phyloP scores from a whole-genome alignment of 2,113 vertebrate species.

The Callopanchax toddi region DNA sequence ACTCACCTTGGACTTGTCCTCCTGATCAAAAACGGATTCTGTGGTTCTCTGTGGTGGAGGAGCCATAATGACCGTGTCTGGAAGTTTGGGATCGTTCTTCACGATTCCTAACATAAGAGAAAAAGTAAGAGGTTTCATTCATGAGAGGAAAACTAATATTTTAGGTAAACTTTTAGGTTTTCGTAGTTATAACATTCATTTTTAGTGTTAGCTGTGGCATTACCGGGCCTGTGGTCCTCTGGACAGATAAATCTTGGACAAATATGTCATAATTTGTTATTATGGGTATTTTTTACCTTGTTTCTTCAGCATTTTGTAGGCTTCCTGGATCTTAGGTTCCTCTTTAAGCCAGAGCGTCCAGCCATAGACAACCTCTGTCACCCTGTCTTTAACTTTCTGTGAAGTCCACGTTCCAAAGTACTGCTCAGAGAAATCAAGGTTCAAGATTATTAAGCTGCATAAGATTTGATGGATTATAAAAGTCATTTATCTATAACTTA shows the following conservation, averaged over 20 bases:
- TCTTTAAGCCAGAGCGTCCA: slow-evolving; percentile 94
- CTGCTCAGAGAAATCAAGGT: slow-evolving; percentile 64
- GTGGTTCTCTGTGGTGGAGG: slow-evolving; percentile 85
- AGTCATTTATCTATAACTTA: too few species aligned
- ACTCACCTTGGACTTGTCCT: slow-evolving; percentile 89
- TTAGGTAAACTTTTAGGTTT: too few species aligned
- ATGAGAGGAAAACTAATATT: not conserved
- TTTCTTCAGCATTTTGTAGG: slow-evolving; percentile 93
- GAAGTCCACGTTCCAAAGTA: slow-evolving; percentile 87
- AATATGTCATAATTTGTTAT: not conserved
- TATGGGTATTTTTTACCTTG: slow-evolving; percentile 81
- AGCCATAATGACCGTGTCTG: slow-evolving; percentile 81
- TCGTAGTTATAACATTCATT: not conserved
- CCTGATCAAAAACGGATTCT: slow-evolving; percentile 89
- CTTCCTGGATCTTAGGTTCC: slow-evolving; percentile 89
- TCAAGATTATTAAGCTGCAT: too few species aligned
- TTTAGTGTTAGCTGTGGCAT: not conserved
- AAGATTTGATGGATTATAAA: too few species aligned
- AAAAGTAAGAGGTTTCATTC: not conserved
- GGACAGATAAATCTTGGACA: not conserved
- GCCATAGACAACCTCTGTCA: slow-evolving; percentile 88
- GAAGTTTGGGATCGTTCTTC: slow-evolving; percentile 87
- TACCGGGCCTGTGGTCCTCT: too few species aligned
- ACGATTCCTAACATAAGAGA: slow-evolving; percentile 81
- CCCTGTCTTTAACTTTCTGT: slow-evolving; percentile 84